Conservation (phyloP, 2,888 invertebrate species). For the Microplitis deprimator region DNA sequence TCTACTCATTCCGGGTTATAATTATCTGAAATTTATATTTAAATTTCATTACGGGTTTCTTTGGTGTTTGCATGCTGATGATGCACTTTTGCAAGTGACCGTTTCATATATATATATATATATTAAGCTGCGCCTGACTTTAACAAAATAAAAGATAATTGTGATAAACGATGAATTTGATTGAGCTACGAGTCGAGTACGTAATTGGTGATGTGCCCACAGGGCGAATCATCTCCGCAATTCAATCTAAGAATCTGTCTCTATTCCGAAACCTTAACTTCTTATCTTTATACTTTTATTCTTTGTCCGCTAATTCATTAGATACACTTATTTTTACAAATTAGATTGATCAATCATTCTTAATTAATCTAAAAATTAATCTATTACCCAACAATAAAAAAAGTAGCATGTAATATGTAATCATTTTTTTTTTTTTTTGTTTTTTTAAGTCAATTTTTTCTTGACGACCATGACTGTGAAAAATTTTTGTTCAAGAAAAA, state of each 20-base stretch:
- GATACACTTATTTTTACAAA: constrained; percentile 32
- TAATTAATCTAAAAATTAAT: background rate
- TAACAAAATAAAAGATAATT: constrained; percentile 46
- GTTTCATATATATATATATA: constrained; percentile 1
- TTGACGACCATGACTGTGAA: no score
- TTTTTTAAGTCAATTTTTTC: no score
- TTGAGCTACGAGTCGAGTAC: constrained; percentile 37
- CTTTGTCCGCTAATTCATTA: constrained; percentile 27
- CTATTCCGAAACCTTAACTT: no score
- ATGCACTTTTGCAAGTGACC: constrained; percentile 12
- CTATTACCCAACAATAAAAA: background rate
- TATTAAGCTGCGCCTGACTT: constrained; percentile 3
- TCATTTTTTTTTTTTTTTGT: no score
- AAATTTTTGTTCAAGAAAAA: no score
- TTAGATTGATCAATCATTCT: constrained; percentile 29
- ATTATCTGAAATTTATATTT: constrained; percentile 23
- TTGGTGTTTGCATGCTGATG: background rate
- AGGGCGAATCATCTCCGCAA: constrained; percentile 11
- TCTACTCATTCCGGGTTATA: no score
- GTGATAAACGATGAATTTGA: constrained; percentile 49
- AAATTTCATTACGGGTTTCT: constrained; percentile 23
- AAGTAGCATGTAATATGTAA: no score
- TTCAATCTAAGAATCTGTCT: background rate
- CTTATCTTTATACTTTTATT: no score
- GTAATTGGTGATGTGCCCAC: background rate